Base-by-base conservation (phyloP, 2,888 invertebrate species). In the Merodon equestris region DNA sequence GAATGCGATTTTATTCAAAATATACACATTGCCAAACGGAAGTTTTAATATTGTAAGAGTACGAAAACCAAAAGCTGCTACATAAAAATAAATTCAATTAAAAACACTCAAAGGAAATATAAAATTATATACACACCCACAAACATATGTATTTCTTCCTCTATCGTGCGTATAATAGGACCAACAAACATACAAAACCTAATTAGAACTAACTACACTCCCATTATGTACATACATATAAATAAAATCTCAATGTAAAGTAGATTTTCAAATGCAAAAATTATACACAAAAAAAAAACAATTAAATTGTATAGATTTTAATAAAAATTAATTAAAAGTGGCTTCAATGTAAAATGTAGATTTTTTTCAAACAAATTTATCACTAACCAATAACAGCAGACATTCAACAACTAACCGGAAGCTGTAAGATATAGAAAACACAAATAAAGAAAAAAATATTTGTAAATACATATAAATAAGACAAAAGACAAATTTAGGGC, bases 391-490 rank as follows among this genome's bases (percentile, higher is more conserved):
- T 81, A 85, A 82, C 81, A 82, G 85, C 76, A 76, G 47, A 74
- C 63, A 71, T 58, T 66, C 38, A 70, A 74, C 67, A 70, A 77
- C 57, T 83, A 79, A 82, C 75, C 72, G 66, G 76, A 66, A 81
- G 45, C 61, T 70, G 73, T 57, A 50, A 67, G 64, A 71, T 27
- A 27, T 7, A 27, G 71, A 18, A 27, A 60, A 73, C 56, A 81
- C 82, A 82, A 54, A 56, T 63, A 76, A 66, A 70, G 45, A 53
- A 67, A 63, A 81, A 79, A 82, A 63, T 74, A 84, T 82, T 79
- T 82, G 85, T 82, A 84, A 83, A 83, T 27, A 84, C 84, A 84
- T 12, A 61, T 45, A 71, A 5, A 7, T 36, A 50, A 64, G 71
- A 50, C 2, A 51, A 60, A 38, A 56, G 64, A 76, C 70, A 64